Base-by-base conservation (phyloP, 2,888 invertebrate genomes). In the Actias luna region DNA sequence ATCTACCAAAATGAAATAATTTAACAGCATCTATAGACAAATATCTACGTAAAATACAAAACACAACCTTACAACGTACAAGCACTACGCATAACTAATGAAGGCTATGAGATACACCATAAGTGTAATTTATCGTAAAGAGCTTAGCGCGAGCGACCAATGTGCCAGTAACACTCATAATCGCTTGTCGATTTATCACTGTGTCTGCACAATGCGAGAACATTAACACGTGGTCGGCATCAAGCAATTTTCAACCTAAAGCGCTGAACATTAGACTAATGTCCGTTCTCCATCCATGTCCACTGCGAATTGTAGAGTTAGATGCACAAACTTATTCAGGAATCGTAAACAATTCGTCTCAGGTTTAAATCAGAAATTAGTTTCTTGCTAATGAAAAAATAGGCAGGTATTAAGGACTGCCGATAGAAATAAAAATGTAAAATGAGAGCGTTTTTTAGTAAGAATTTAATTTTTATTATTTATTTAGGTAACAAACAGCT, bases 241-340 rank as follows among this genome's bases (percentile, higher is more conserved):
- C 80, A 72, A 70, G 80, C 80, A 65, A 81, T 84, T 88, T 79
- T 86, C 80, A 79, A 73, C 78, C 78, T 82, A 81, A 87, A 88
- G 83, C 80, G 81, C 78, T 80, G 82, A 83, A 79, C 84, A 83
- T 88, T 85, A 85, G 79, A 88, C 79, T 85, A 88, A 90, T 87
- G 84, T 75, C 69, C 65, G 73, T 80, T 74, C 78, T 89, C 79
- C 71, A 79, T 89, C 84, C 80, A 84, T 81, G 88, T 88, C 88
- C 79, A 72, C 70, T 68, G 80, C 72, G 81, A 83, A 82, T 82
- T 79, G 82, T 81, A 69, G 77, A 78, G 78, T 77, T 76, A 76
- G 78, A 77, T 81, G 79, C 78, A 77, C 76, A 80, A 79, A 72
- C 76, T 69, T 67, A 67, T 59, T 25, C 72, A 76, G 78, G 39